Conservation (phyloP, 2,888 invertebrate species). For the Sinodicranocentrus sp. region DNA sequence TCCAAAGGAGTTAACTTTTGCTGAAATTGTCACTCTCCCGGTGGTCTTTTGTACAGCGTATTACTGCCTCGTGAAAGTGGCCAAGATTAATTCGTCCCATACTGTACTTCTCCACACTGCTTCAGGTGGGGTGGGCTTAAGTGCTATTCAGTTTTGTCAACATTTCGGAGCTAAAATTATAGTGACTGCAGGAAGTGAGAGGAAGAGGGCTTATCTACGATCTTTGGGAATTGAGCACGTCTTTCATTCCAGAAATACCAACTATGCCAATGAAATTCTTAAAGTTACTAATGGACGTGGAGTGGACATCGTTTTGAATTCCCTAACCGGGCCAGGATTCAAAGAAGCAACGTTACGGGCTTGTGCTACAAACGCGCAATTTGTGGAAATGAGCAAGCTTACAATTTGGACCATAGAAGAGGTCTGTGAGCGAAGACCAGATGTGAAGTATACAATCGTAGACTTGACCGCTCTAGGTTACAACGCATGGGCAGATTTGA, state of each 20-base stretch:
- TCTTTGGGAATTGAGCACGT: slow-evolving; percentile 63
- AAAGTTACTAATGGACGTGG: slow-evolving; percentile 39
- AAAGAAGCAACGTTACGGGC: slow-evolving; percentile 57
- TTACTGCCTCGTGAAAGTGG: slow-evolving; percentile 45
- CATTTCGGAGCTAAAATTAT: slow-evolving; percentile 55
- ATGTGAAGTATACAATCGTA: slow-evolving; percentile 58
- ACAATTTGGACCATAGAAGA: slow-evolving; percentile 62
- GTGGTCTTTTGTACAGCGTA: slow-evolving; percentile 46
- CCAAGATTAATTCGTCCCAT: slow-evolving; percentile 29
- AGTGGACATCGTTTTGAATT: slow-evolving; percentile 69
- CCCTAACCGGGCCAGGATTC: slow-evolving; percentile 65
- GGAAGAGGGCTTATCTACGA: slow-evolving; percentile 61
- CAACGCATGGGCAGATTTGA: neutral
- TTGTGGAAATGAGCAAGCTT: slow-evolving; percentile 70
- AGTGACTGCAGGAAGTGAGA: slow-evolving; percentile 66
- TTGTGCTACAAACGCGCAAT: slow-evolving; percentile 54
- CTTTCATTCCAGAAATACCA: slow-evolving; percentile 65
- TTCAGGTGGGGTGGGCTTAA: slow-evolving; percentile 53
- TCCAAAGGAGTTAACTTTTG: slow-evolving; percentile 33
- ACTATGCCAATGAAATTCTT: slow-evolving; percentile 51
- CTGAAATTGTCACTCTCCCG: slow-evolving; percentile 36
- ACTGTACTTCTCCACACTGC: slow-evolving; percentile 49
- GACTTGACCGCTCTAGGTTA: slow-evolving; percentile 34
- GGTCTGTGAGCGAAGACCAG: slow-evolving; percentile 42
- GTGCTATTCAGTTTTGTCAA: slow-evolving; percentile 41